Evolutionary conservation across 1,140 invertebrate species (phyloP), one percentile per base, ranked within the genome.

Genomic region (Pseudomyrmex flavicornis): DNA sequence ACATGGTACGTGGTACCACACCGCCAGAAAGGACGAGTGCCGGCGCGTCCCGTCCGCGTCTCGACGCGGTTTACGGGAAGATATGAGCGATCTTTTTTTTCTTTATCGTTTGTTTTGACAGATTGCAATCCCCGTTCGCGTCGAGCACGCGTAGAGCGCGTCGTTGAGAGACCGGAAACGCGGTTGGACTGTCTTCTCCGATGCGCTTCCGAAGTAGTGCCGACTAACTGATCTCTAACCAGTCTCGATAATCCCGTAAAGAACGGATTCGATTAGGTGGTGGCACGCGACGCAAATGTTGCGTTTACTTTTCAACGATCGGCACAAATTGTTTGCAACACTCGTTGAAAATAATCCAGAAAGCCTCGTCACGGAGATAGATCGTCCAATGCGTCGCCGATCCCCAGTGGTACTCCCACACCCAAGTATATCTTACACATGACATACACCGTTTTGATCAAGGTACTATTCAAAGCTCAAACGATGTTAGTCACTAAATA

Each of bases 401-500:
- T 69, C 68, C 58, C 62, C 82, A 91, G 89, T 93, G 92, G 91
- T 93, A 93, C 92, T 93, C 92, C 93, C 93, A 93, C 92, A 94
- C 93, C 94, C 94, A 94, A 93, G 92, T 93, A 94, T 94, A 94
- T 94, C 93, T 94, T 94, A 94, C 93, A 95, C 94, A 94, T 94
- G 93, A 94, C 94, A 94, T 94, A 94, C 92, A 94, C 93, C 93
- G 93, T 94, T 94, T 94, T 94, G 91, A 94, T 94, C 91, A 94
- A 94, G 91, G 92, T 94, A 94, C 93, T 94, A 94, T 94, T 94
- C 92, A 91, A 94, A 94, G 94, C 94, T 94, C 93, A 94, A 94
- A 94, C 93, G 94, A 94, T 94, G 94, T 94, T 94, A 94, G 93
- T 94, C 93, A 94, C 93, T 94, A 94, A 91, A 92, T 94, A 94